These are phyloP conservation scores for Argynnis bischoffii DNA, from an alignment of 2,888 invertebrate species.

Conservation along the genomic window DNA sequence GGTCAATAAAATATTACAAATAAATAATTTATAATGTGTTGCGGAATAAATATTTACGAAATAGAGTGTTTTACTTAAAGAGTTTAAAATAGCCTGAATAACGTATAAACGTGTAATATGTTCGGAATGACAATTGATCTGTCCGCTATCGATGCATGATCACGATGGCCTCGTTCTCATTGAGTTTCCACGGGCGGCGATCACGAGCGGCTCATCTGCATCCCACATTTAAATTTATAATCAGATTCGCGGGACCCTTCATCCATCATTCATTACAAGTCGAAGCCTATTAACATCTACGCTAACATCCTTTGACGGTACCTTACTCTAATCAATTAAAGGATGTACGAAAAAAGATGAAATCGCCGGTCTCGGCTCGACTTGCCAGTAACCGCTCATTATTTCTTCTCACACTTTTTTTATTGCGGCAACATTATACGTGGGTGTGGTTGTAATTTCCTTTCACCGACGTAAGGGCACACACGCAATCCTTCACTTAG, in stretches of 20 bases:
- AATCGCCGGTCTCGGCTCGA: constrained; percentile 62
- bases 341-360: constrained; percentile 66
- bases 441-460: constrained; percentile 83
- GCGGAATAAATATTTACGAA: too few relatives aligned
- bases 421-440: constrained; percentile 82
- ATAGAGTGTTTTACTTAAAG: constrained; percentile 12
- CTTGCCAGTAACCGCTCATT: constrained; percentile 82
- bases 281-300: constrained; percentile 45
- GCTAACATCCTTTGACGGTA: constrained; percentile 54
- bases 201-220: constrained; percentile 63
- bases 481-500: constrained; percentile 67
- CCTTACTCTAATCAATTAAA: constrained; percentile 75
- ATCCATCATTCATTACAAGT: constrained; percentile 71
- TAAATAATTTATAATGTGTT: too few relatives aligned
- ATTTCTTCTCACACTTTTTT: constrained; percentile 82
- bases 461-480: constrained; percentile 83
- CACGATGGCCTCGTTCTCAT: constrained; percentile 62
- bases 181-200: constrained; percentile 58
- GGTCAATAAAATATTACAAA: too few relatives aligned
- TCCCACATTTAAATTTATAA: constrained; percentile 73
- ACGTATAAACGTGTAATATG: constrained; percentile 26
- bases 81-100: constrained; percentile 16
- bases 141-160: constrained; percentile 52
- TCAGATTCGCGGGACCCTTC: constrained; percentile 66
- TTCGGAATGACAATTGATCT: constrained; percentile 38